Evolutionary conservation across 2,797 vertebrate genomes (phyloP).

Genomic region (Sebastes taczanowskii): DNA sequence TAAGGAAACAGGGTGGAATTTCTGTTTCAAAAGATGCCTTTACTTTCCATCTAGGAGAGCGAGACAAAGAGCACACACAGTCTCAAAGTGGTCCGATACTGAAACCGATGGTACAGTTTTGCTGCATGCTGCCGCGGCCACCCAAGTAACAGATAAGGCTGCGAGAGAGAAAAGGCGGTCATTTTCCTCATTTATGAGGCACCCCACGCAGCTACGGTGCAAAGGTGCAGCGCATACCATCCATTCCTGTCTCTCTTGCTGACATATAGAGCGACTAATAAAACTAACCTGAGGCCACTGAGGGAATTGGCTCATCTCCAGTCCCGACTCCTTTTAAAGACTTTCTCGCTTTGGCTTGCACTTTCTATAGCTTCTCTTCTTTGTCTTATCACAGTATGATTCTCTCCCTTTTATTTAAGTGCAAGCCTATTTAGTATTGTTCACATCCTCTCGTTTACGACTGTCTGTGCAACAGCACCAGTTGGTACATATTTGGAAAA

Average conservation of each 20-base stretch:
- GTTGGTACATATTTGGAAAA: neutral
- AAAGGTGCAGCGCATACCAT: constrained; percentile 12
- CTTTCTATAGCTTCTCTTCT: neutral
- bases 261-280: constrained; percentile 30
- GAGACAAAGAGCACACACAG: constrained; percentile 10
- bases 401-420: constrained; percentile 1
- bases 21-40: constrained; percentile 30
- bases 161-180: neutral
- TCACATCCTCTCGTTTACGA: rapidly evolving
- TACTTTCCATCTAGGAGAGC: neutral
- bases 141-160: constrained; percentile 11
- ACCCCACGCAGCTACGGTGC: neutral
- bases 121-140: neutral
- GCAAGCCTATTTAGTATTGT: neutral
- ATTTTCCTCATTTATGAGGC: constrained; percentile 17
- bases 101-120: neutral
- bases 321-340: neutral
- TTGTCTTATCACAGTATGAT: neutral
- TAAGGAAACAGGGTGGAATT: constrained; percentile 36
- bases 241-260: constrained; percentile 12
- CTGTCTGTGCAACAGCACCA: neutral
- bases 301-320: constrained; percentile 23
- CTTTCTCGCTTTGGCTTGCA: neutral
- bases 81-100: neutral
- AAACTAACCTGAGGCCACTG: constrained; percentile 18